Conservation (phyloP, 2,113 vertebrate genomes). For the Scatophagus argus region DNA sequence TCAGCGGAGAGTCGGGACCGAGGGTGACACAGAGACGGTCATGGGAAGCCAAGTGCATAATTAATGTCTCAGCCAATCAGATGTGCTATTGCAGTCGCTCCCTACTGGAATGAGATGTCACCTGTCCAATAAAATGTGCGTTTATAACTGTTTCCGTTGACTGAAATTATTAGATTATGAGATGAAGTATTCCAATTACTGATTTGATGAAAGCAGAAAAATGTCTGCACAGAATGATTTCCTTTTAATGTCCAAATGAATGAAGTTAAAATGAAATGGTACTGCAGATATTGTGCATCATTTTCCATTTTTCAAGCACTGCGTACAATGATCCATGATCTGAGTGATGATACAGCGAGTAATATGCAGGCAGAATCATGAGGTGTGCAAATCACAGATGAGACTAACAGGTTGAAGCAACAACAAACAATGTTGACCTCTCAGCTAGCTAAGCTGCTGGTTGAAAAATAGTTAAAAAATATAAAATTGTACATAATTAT, state of each 20-base stretch:
- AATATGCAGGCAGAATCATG: neutral
- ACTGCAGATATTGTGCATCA: neutral
- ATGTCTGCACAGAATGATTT: neutral
- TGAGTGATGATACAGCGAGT: neutral
- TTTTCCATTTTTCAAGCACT: neutral
- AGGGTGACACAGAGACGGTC: constrained; percentile 83
- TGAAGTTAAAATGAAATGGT: neutral
- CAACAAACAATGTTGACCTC: neutral
- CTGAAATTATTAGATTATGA: neutral
- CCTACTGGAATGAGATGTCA: constrained; percentile 62
- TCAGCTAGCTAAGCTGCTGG: no score
- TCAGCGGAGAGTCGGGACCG: constrained; percentile 85
- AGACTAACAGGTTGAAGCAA: neutral
- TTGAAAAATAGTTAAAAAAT: no score
- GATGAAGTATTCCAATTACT: neutral
- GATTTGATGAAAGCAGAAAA: neutral
- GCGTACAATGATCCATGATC: neutral
- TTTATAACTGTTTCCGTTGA: constrained; percentile 4
- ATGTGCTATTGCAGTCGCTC: constrained; percentile 79
- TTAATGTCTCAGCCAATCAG: constrained; percentile 89
- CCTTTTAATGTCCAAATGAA: neutral
- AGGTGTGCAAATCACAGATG: neutral
- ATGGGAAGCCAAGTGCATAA: constrained; percentile 93
- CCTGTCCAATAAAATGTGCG: constrained; percentile 39
- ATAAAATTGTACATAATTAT: no score